Evolutionary conservation across 2,113 vertebrate genomes (phyloP).

Genomic region (Pontoporia blainvillei): DNA sequence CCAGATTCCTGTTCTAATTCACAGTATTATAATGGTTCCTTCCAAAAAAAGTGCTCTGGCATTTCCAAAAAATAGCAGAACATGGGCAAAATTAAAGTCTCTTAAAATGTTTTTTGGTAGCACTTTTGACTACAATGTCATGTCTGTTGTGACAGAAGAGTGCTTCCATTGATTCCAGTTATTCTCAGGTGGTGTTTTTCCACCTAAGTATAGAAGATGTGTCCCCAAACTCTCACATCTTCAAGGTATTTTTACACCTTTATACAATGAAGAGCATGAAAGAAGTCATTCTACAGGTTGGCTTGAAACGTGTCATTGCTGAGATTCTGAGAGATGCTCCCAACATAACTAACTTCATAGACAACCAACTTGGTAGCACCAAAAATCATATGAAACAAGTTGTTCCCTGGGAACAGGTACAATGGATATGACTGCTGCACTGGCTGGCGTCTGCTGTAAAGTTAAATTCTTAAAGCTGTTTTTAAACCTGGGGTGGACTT

Average conservation of each 20-base stretch:
- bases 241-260: conserved; percentile 33
- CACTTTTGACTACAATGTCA: background rate
- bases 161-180: background rate
- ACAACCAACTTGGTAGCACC: background rate
- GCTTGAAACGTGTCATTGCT: background rate
- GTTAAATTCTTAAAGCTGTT: background rate
- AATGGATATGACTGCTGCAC: background rate
- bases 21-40: background rate
- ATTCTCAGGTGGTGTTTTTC: background rate
- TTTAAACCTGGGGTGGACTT: background rate
- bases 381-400: background rate
- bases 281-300: background rate
- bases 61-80: background rate
- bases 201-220: background rate
- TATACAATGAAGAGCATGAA: background rate
- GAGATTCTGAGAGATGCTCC: background rate
- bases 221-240: background rate
- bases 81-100: background rate
- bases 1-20: background rate
- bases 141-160: background rate
- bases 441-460: background rate
- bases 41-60: background rate
- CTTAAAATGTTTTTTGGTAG: background rate
- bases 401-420: background rate
- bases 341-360: background rate